Evolutionary conservation across 2,797 vertebrate species (phyloP), one percentile per base, ranked within the genome.

Genomic region (Lycodopsis pacificus): DNA sequence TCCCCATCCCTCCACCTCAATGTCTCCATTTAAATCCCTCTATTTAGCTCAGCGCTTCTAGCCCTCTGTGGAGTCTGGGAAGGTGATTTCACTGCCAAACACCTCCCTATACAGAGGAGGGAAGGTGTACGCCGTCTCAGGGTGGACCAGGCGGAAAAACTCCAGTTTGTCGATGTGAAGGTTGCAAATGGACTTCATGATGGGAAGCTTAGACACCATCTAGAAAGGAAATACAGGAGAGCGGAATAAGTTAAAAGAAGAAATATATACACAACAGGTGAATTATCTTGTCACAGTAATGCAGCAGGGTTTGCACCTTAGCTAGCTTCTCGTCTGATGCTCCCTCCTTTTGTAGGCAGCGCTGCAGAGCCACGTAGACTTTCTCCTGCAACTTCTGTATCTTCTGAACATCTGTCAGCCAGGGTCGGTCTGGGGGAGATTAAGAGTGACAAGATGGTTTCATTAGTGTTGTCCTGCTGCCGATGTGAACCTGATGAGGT

Each of bases 141-240:
- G 97, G 88, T 98, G 97, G 69, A 98, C 90, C 62, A 98, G 93
- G 3, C 94, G 96, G 93, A 98, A 98, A 92, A 98, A 97, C 87
- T 97, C 96, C 93, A 98, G 93, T 91, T 98, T 98, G 91, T 98
- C 97, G 57, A 97, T 94, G 93, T 98, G 97, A 77, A 98, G 96
- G 85, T 96, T 97, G 91, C 97, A 98, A 83, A 98, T 97, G 8
- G 96, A 97, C 92, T 96, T 97, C 96, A 98, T 96, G 62, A 94
- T 73, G 63, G 97, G 96, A 70, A 98, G 93, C 82, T 97, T 98
- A 57, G 97, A 96, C 82, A 97, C 94, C 95, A 98, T 97, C 97
- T 98, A 82, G 42, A 68, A 65, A 27, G 30, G n/a, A 75, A 34
- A 72, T 11, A 57, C 8, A 84, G 27, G 81, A 14, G 36, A 48